phyloP scores from a whole-genome alignment of 2,888 invertebrate species.

The Lasioglossum figueresi region DNA sequence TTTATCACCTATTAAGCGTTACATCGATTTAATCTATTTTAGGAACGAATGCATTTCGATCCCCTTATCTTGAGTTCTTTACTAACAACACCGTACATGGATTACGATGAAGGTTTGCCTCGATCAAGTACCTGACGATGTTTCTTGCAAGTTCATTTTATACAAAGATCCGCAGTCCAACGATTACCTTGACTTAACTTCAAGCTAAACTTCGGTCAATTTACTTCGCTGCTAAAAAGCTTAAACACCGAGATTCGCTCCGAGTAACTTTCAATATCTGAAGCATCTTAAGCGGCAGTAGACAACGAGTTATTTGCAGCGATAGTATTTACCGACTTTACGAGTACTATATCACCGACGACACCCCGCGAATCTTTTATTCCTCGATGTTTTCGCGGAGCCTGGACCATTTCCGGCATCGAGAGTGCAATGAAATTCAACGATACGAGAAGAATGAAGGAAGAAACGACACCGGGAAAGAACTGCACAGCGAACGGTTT shows the following conservation, averaged over 20 bases:
- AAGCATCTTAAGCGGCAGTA: background rate
- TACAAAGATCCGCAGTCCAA: background rate
- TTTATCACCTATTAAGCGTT: no score
- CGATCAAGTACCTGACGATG: background rate
- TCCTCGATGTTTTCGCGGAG: background rate
- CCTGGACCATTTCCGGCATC: background rate
- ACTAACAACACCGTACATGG: background rate
- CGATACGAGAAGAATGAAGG: conserved; percentile 8
- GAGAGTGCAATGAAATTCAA: conserved; percentile 5
- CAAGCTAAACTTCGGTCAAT: background rate
- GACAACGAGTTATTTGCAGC: background rate
- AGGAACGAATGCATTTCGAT: background rate
- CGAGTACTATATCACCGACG: background rate
- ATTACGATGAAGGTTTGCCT: background rate
- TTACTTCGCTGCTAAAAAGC: background rate
- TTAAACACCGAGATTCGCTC: background rate
- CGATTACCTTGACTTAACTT: background rate
- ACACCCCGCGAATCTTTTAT: background rate
- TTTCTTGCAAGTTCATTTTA: background rate
- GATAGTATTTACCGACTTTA: background rate
- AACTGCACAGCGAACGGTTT: background rate
- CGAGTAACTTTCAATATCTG: background rate
- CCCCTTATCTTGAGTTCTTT: background rate
- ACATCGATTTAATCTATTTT: no score
- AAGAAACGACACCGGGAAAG: background rate